Conservation (phyloP, 2,888 invertebrate genomes). For the Orthosia gothica region DNA sequence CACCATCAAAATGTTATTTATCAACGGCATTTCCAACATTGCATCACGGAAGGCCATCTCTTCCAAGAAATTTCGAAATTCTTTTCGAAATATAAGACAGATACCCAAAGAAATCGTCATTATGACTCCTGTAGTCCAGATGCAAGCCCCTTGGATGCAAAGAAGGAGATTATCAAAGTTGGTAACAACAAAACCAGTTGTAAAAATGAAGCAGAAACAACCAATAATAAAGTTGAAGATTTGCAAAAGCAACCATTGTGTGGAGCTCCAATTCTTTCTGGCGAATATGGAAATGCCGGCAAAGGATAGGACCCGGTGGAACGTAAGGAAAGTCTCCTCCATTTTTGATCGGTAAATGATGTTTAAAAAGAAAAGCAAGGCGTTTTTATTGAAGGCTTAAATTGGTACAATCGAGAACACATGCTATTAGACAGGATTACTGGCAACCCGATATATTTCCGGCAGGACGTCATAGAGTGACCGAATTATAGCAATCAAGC, state of each 20-base stretch:
- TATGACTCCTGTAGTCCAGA: slow-evolving; percentile 86
- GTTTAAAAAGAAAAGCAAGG: slow-evolving; percentile 31
- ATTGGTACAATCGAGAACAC: slow-evolving; percentile 66
- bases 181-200: slow-evolving; percentile 78
- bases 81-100: slow-evolving; percentile 78
- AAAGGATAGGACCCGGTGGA: slow-evolving; percentile 80
- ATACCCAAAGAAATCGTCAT: slow-evolving; percentile 83
- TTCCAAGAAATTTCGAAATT: slow-evolving; percentile 79
- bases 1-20: slow-evolving; percentile 69
- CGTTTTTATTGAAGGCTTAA: slow-evolving; percentile 65
- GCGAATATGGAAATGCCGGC: slow-evolving; percentile 83
- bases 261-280: slow-evolving; percentile 78
- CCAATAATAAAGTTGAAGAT: slow-evolving; percentile 81
- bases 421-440: not conserved
- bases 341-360: slow-evolving; percentile 70
- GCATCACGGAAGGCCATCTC: slow-evolving; percentile 82
- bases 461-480: too few relatives aligned
- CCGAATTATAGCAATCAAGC: too few relatives aligned
- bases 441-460: too few relatives aligned
- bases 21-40: slow-evolving; percentile 81
- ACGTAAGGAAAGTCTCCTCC: slow-evolving; percentile 80
- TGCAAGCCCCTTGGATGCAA: slow-evolving; percentile 86
- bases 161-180: slow-evolving; percentile 75
- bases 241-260: slow-evolving; percentile 78
- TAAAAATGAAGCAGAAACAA: slow-evolving; percentile 80